Evolutionary conservation across 2,113 vertebrate genomes (phyloP).

Genomic region (Elaphurus davidianus): DNA sequence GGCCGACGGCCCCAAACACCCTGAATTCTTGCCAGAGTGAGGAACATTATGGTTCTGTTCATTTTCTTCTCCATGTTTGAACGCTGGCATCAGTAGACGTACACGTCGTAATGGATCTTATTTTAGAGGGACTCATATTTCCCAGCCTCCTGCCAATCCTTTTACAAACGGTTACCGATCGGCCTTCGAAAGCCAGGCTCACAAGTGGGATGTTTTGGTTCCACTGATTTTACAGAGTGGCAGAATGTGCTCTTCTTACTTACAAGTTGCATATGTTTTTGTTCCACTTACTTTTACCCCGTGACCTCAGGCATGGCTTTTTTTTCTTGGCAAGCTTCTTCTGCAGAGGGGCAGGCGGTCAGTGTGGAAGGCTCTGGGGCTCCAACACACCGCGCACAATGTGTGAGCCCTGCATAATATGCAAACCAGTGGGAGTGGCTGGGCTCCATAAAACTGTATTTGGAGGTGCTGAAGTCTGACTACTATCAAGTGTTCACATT

Average conservation of each 20-base stretch:
- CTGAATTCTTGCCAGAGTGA: background rate
- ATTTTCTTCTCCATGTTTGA: background rate
- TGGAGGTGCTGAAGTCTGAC: background rate
- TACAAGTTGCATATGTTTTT: background rate
- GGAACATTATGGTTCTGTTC: background rate
- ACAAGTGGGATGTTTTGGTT: background rate
- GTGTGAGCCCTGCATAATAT: accelerated
- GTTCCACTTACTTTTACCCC: background rate
- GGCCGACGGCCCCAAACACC: background rate
- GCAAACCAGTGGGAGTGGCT: background rate
- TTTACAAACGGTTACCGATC: background rate
- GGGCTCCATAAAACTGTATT: background rate
- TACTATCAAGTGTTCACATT: background rate
- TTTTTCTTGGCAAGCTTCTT: background rate
- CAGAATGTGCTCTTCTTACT: background rate
- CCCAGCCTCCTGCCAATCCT: background rate
- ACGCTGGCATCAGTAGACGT: background rate
- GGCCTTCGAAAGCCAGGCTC: background rate
- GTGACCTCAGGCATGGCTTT: background rate
- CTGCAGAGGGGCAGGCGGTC: background rate
- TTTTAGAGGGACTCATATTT: background rate
- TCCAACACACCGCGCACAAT: accelerated
- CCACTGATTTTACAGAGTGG: background rate
- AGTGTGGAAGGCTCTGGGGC: background rate
- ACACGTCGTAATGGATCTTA: background rate